A percentile compares a stretch with the other conserved stretches of the same genome.
Conservation (phyloP, 2,888 invertebrate species). For the Lepidochrysops patricia region DNA sequence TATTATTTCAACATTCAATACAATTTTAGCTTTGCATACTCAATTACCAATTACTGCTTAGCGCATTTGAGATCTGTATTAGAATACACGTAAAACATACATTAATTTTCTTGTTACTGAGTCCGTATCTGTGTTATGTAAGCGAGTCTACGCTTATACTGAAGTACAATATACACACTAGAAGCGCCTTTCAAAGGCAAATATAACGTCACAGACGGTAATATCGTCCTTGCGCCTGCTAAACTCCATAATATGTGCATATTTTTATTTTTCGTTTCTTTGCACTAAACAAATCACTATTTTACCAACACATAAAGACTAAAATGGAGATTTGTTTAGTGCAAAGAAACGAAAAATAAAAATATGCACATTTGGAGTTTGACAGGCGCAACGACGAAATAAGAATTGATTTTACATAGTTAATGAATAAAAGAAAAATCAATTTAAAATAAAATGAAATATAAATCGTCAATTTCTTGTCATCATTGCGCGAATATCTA, state of each 20-base stretch:
- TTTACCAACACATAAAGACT: too few species aligned
- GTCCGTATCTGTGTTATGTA: not conserved
- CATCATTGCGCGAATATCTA: not conserved
- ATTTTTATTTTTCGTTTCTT: too few species aligned
- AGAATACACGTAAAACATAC: not conserved
- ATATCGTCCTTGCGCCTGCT: too few species aligned
- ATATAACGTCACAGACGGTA: not conserved
- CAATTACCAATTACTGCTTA: not conserved
- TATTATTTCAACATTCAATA: not conserved
- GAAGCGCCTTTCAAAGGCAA: not conserved
- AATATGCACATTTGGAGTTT: too few species aligned
- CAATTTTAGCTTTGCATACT: not conserved
- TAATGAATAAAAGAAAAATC: not conserved
- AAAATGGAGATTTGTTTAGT: too few species aligned
- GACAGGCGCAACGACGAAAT: too few species aligned
- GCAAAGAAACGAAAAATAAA: too few species aligned
- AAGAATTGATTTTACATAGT: not conserved
- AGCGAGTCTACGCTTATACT: not conserved
- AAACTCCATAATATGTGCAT: too few species aligned
- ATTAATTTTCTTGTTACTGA: not conserved
- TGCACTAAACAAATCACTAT: too few species aligned
- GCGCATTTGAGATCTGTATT: conserved; percentile 3
- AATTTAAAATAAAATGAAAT: not conserved
- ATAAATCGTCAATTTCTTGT: not conserved
- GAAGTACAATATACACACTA: not conserved